Conservation (phyloP, 2,113 vertebrate species). For the Carassius auratus region DNA sequence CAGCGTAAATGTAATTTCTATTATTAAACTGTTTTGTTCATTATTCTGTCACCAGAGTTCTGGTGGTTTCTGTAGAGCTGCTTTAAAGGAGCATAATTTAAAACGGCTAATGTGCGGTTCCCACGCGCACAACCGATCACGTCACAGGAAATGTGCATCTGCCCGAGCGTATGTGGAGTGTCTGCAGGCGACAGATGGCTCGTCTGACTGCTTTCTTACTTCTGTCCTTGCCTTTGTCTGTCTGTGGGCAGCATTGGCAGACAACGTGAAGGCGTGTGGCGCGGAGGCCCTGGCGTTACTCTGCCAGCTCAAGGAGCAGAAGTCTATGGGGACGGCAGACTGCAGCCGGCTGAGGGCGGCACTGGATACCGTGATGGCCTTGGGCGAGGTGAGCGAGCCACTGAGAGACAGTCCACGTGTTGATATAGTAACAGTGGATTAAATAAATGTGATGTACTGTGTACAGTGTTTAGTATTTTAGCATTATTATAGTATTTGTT, state of each 20-base stretch:
- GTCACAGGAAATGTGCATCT: slow-evolving; percentile 30
- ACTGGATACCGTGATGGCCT: slow-evolving; percentile 76
- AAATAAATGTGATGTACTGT: background rate
- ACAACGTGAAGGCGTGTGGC: slow-evolving; percentile 84
- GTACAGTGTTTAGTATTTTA: too few relatives aligned
- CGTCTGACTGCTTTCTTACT: slow-evolving; percentile 18
- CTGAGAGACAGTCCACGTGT: background rate
- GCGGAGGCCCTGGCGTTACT: slow-evolving; percentile 81
- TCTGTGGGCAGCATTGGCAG: slow-evolving; percentile 78
- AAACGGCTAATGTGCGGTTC: background rate
- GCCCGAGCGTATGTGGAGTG: slow-evolving; percentile 22
- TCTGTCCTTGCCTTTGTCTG: background rate
- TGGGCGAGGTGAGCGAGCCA: slow-evolving; percentile 78
- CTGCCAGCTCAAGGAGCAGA: slow-evolving; percentile 78
- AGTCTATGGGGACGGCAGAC: slow-evolving; percentile 62
- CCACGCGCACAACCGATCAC: background rate
- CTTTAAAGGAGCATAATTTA: background rate
- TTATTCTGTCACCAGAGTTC: background rate
- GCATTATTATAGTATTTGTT: background rate
- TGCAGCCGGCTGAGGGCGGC: slow-evolving; percentile 69
- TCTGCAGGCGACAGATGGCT: slow-evolving; percentile 47
- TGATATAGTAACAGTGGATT: background rate
- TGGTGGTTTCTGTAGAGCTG: background rate
- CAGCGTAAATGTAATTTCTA: background rate
- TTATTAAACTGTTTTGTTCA: background rate